Percentiles rank a stretch among this genome's conserved stretches.
Conservation (phyloP, 2,113 vertebrate genomes). For the Capra hircus region DNA sequence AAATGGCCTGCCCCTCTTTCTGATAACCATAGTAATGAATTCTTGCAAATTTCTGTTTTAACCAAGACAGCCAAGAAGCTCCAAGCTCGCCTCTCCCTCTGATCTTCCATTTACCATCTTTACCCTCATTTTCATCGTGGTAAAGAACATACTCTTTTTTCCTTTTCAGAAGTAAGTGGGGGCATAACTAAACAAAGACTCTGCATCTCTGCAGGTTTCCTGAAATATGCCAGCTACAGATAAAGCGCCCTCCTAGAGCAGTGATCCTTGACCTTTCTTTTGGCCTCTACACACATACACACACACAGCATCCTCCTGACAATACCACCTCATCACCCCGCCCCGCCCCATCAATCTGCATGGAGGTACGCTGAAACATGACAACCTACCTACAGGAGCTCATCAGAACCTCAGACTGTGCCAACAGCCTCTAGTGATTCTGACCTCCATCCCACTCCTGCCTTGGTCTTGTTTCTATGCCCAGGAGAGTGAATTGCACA, state of each 20-base stretch:
- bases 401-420: neutral
- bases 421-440: neutral
- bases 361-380: neutral
- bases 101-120: neutral
- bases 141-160: neutral
- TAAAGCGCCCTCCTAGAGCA: neutral
- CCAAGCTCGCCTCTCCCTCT: neutral
- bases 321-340: neutral
- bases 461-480: neutral
- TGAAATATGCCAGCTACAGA: neutral
- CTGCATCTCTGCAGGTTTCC: neutral
- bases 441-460: neutral
- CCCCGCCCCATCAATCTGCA: fast-evolving
- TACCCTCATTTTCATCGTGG: neutral
- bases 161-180: neutral
- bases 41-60: neutral
- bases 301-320: neutral
- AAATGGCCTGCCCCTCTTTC: neutral
- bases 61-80: neutral
- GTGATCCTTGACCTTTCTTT: neutral
- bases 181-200: neutral
- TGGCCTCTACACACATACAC: neutral
- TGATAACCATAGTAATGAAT: no score
- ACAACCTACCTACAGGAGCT: neutral
- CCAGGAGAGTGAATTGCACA: neutral